Evolutionary conservation across 2,797 vertebrate species (phyloP).

Genomic region (Artibeus jamaicensis): DNA sequence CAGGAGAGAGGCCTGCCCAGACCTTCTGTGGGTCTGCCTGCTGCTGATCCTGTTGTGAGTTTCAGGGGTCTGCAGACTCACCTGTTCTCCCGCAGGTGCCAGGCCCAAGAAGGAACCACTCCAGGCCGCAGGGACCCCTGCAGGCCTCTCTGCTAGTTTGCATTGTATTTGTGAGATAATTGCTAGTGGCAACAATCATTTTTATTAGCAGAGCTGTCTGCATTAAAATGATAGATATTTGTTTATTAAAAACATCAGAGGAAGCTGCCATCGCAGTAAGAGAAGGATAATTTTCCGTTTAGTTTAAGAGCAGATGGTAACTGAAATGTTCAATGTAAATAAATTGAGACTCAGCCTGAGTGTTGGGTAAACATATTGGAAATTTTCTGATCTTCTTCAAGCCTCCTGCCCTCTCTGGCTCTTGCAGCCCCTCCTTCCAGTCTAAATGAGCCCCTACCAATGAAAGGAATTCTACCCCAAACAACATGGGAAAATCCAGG

Average conservation of each 20-base stretch:
- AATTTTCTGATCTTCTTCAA: slow-evolving; percentile 38
- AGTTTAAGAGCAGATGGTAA: slow-evolving; percentile 84
- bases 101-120: not conserved
- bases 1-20: not conserved
- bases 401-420: not conserved
- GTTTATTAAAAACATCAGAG: slow-evolving; percentile 82
- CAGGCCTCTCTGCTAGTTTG: slow-evolving; percentile 71
- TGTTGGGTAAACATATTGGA: slow-evolving; percentile 68
- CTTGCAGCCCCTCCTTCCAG: not conserved
- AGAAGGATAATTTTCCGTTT: slow-evolving; percentile 83
- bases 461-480: not conserved
- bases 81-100: not conserved
- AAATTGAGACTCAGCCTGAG: slow-evolving; percentile 77
- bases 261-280: slow-evolving; percentile 72
- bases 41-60: not conserved
- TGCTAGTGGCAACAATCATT: slow-evolving; percentile 83
- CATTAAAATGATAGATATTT: slow-evolving; percentile 84
- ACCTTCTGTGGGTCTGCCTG: not conserved
- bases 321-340: slow-evolving; percentile 81
- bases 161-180: slow-evolving; percentile 82
- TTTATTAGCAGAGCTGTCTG: slow-evolving; percentile 85
- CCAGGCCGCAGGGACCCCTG: slow-evolving; percentile 25
- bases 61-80: not conserved
- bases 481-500: not conserved
- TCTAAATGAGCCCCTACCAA: not conserved